Conservation (phyloP, 2,797 vertebrate genomes). For the Mus minutoides region DNA sequence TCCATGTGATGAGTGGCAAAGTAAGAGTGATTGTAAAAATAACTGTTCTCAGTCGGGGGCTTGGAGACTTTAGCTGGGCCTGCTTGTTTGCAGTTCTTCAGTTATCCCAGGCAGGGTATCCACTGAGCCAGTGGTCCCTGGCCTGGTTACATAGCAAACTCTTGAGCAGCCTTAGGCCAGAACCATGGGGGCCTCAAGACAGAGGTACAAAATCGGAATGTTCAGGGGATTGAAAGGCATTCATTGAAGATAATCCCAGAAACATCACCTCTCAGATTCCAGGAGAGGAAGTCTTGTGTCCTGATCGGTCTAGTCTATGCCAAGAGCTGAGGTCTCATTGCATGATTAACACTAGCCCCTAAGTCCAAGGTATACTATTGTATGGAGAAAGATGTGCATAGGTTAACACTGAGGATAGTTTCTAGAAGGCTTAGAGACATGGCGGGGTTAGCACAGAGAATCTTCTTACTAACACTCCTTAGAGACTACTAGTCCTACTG, state of each 20-base stretch:
- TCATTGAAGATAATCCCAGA: neutral
- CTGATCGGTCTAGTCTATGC: neutral
- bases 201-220: neutral
- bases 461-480: neutral
- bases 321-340: neutral
- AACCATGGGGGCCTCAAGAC: neutral
- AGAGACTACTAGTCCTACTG: accelerated
- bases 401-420: neutral
- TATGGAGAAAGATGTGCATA: neutral
- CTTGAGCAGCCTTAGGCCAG: neutral
- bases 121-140: neutral
- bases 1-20: conserved; percentile 23
- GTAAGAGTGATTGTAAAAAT: neutral
- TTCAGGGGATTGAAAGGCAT: neutral
- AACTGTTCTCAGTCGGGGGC: neutral
- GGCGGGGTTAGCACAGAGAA: neutral
- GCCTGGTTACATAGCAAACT: neutral
- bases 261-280: neutral
- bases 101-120: neutral
- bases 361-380: neutral
- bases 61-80: conserved; percentile 15
- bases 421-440: conserved; percentile 2
- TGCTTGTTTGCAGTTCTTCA: conserved; percentile 18
- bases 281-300: neutral
- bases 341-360: neutral